Percentiles rank a stretch among this genome's conserved stretches.
Evolutionary conservation across 2,113 vertebrate genomes (phyloP).

Genomic region (Serinus canaria): DNA sequence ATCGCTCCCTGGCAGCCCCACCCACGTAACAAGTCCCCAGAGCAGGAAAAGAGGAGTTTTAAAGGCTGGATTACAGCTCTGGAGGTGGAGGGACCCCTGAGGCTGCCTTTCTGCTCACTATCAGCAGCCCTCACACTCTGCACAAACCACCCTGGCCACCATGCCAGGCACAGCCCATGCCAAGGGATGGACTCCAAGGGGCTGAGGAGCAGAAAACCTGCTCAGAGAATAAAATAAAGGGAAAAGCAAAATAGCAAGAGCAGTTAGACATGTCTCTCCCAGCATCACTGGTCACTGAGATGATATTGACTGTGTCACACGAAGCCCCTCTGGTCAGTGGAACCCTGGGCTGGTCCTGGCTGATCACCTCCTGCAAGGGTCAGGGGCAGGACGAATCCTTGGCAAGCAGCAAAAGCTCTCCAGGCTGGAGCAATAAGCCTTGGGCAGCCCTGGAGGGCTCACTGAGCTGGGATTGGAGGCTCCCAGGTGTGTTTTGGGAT

Average conservation of each 20-base stretch:
- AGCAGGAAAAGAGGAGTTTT: background rate
- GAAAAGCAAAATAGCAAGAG: background rate
- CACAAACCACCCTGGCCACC: fast-evolving
- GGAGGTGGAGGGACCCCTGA: background rate
- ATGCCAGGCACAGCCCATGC: background rate
- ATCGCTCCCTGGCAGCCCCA: background rate
- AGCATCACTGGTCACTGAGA: background rate
- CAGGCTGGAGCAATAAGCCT: background rate
- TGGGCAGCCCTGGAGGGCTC: background rate
- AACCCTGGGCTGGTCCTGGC: fast-evolving
- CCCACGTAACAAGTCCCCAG: background rate
- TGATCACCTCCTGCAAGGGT: background rate
- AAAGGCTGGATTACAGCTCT: slow-evolving; percentile 11
- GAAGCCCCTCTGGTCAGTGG: background rate
- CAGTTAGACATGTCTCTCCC: fast-evolving
- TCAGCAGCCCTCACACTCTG: background rate
- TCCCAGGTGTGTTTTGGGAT: background rate
- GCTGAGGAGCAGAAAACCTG: background rate
- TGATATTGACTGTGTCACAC: fast-evolving
- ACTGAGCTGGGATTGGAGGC: background rate
- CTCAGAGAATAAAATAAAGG: background rate
- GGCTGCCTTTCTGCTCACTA: background rate
- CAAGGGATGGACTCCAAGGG: background rate
- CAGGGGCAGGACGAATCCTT: background rate
- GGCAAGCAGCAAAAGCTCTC: background rate